phyloP scores from a whole-genome alignment of 2,113 vertebrate genomes.

The Stigmatopora nigra region DNA sequence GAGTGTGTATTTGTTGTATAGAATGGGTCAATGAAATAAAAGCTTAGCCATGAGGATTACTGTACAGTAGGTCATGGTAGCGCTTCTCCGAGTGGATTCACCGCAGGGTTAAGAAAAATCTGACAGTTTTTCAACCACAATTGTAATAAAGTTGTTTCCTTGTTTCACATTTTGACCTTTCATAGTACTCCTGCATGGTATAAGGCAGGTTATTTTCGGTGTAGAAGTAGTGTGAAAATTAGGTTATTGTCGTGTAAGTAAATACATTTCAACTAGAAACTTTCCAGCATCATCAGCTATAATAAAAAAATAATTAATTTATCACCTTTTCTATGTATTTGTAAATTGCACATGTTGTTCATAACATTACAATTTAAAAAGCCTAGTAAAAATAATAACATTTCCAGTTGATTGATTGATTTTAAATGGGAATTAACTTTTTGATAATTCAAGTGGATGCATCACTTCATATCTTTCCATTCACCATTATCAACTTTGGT shows the following conservation, averaged over 20 bases:
- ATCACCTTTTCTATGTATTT: neutral
- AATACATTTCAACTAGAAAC: neutral
- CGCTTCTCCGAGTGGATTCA: slow-evolving; percentile 12
- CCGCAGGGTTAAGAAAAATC: neutral
- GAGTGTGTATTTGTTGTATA: slow-evolving; percentile 25
- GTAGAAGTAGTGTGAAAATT: neutral
- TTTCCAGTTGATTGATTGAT: too few relatives aligned
- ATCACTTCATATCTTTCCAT: too few relatives aligned
- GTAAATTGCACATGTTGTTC: too few relatives aligned
- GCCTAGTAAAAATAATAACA: too few relatives aligned
- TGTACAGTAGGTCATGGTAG: slow-evolving; percentile 14
- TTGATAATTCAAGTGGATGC: too few relatives aligned
- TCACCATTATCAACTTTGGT: too few relatives aligned
- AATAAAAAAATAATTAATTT: neutral
- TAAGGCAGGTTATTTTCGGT: neutral
- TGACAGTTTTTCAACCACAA: neutral
- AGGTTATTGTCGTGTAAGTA: neutral
- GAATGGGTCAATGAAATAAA: slow-evolving; percentile 17
- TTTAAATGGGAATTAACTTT: too few relatives aligned
- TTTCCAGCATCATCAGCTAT: neutral
- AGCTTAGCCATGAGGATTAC: slow-evolving; percentile 28
- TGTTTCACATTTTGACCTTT: neutral
- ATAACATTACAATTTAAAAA: too few relatives aligned
- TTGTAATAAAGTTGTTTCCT: neutral
- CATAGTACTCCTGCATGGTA: neutral